phyloP scores from a whole-genome alignment of 2,797 vertebrate genomes.

The Phoebastria nigripes region DNA sequence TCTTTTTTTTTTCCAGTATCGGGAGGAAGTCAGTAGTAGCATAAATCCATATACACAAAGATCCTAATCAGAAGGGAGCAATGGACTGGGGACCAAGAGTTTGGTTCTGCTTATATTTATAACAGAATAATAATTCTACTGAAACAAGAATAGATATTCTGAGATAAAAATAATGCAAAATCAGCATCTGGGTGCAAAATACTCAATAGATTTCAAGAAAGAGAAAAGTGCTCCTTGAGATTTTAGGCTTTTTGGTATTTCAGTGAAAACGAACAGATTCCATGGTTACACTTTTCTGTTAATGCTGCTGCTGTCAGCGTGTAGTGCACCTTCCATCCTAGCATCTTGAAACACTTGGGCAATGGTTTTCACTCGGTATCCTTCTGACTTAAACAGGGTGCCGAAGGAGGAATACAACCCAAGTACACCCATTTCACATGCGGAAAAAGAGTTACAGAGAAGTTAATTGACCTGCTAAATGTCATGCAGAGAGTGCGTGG shows the following conservation, averaged over 20 bases:
- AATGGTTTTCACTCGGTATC: neutral
- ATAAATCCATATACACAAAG: neutral
- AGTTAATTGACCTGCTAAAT: conserved; percentile 17
- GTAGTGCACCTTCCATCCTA: neutral
- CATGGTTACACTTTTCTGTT: neutral
- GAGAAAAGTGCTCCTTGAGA: neutral
- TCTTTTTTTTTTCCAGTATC: neutral
- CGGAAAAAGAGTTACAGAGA: neutral
- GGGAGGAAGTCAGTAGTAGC: neutral
- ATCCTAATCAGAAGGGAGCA: neutral
- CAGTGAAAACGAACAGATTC: neutral
- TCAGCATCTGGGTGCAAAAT: neutral
- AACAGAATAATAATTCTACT: neutral
- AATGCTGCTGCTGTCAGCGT: neutral
- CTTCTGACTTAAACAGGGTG: neutral
- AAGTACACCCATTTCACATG: neutral
- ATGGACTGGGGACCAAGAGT: neutral
- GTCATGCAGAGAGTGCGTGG: neutral
- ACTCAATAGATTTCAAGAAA: neutral
- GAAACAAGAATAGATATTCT: neutral
- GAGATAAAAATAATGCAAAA: neutral
- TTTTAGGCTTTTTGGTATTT: neutral
- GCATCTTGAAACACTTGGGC: neutral
- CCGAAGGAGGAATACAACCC: neutral
- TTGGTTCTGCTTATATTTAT: neutral